Evolutionary conservation across 2,888 invertebrate species (phyloP).

Genomic region (Rhorus exstirpatorius): DNA sequence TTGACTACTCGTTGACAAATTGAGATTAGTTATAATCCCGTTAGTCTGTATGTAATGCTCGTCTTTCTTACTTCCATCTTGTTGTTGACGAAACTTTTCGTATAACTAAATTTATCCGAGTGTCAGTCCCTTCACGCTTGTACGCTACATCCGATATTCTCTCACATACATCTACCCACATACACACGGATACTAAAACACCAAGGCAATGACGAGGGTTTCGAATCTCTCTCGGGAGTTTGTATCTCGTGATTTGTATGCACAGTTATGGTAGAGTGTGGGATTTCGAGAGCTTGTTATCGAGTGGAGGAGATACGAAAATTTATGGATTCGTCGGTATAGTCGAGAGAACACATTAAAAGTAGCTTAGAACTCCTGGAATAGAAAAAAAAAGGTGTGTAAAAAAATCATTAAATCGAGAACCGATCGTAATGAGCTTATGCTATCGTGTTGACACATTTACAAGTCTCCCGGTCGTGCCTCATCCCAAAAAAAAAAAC

Average conservation of each 20-base stretch:
- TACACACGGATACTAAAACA: too few relatives aligned
- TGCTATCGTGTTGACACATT: too few relatives aligned
- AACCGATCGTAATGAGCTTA: too few relatives aligned
- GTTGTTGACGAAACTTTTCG: slow-evolving; percentile 73
- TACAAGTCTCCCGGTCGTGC: too few relatives aligned
- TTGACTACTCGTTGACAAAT: slow-evolving; percentile 77
- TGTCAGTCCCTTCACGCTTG: slow-evolving; percentile 33
- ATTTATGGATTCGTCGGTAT: slow-evolving; percentile 31
- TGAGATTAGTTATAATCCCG: slow-evolving; percentile 77
- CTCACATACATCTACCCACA: background rate
- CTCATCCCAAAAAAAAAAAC: too few relatives aligned
- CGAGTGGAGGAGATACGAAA: slow-evolving; percentile 39
- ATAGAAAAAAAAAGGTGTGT: background rate
- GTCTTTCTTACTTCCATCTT: slow-evolving; percentile 17
- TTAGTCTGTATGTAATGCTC: slow-evolving; percentile 72
- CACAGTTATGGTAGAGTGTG: slow-evolving; percentile 35
- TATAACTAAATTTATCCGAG: slow-evolving; percentile 74
- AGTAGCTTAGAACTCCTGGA: background rate
- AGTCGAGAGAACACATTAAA: background rate
- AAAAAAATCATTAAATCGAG: too few relatives aligned
- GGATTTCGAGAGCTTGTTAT: slow-evolving; percentile 33
- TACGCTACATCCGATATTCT: slow-evolving; percentile 52
- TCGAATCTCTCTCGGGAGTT: slow-evolving; percentile 34
- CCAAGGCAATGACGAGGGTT: slow-evolving; percentile 24
- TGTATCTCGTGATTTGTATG: slow-evolving; percentile 45